Evolutionary conservation across 2,113 vertebrate genomes (phyloP), one percentile per base, ranked within the genome.

Genomic region (Apteryx owenii): DNA sequence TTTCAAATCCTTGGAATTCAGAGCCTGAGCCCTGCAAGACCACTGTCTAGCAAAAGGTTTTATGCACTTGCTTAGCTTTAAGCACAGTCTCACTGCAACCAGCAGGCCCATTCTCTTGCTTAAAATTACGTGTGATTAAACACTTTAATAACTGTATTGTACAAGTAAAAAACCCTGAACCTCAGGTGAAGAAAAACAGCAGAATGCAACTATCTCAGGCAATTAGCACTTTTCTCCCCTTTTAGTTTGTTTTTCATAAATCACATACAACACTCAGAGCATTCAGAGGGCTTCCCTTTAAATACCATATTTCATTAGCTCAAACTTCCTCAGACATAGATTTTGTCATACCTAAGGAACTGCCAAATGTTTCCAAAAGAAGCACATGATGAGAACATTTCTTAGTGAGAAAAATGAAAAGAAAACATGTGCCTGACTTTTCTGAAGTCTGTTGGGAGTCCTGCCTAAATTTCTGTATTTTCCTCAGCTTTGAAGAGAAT

Each of bases 1-100:
- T 92, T 80, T 96, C 94, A 89, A 89, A 95, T 89, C 94, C 77
- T 85, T 85, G 91, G 95, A 95, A 97, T 96, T 93, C 87, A 81
- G 89, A 85, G 76, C 46, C 89, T 92, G 88, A 77, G 56, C 36
- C 53, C 83, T 75, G 38, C 60, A 85, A 64, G 64, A 19, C 51
- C 2, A 3, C 89, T 79, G 85, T 68, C 92, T 96, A 91, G 87
- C 25, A 71, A 48, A 79, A 53, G 75, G 70, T 54, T 96, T 93
- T 42, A 40, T 64, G 89, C 51, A 90, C 76, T 96, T 91, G 89
- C 88, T 69, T 71, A 86, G 69, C 51, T 10, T n/a, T 4, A 33
- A 76, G 69, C n/a, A 26, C 25, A 78, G 19, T 16, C 50, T 81
- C 66, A 11, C 44, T 46, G 62, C 73, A 66, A 70, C 50, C 62